phyloP scores from a whole-genome alignment of 64 coral and sea anemone species.

The Trachythela sp. region DNA sequence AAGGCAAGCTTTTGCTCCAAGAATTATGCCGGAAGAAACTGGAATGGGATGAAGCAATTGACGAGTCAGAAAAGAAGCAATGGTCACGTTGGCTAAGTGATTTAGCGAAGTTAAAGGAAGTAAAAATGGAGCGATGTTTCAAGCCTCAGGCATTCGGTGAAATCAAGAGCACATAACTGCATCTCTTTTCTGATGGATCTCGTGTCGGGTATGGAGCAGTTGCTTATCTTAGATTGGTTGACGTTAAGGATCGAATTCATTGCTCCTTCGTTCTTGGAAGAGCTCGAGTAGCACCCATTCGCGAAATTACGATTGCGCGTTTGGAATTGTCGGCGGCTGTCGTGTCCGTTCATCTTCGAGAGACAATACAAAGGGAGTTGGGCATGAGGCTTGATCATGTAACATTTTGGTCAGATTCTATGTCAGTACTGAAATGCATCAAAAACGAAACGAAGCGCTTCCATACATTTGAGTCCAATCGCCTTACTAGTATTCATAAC shows the following conservation, averaged over 20 bases:
- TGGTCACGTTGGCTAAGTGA: neutral
- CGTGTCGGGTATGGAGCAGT: neutral
- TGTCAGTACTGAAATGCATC: neutral
- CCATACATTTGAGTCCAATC: no score
- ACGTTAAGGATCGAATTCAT: neutral
- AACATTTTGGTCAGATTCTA: neutral
- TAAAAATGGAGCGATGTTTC: neutral
- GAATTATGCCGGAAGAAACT: neutral
- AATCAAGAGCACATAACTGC: neutral
- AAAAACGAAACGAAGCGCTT: no score
- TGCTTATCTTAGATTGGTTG: neutral
- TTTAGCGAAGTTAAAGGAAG: neutral
- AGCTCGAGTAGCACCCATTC: conserved; percentile 39
- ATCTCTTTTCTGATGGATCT: neutral
- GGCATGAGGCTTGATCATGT: neutral
- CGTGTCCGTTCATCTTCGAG: neutral
- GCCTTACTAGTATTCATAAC: neutral
- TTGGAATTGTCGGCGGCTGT: conserved; percentile 51
- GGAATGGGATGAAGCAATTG: conserved; percentile 4
- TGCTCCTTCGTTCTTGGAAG: conserved; percentile 53
- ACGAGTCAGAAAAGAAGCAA: neutral
- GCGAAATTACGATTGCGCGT: conserved; percentile 40
- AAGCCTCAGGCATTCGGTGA: neutral
- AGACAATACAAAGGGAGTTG: neutral
- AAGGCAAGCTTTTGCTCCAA: neutral